Evolutionary conservation across 2,797 vertebrate species (phyloP), one percentile per base, ranked within the genome.

Genomic region (Anguilla obscura): DNA sequence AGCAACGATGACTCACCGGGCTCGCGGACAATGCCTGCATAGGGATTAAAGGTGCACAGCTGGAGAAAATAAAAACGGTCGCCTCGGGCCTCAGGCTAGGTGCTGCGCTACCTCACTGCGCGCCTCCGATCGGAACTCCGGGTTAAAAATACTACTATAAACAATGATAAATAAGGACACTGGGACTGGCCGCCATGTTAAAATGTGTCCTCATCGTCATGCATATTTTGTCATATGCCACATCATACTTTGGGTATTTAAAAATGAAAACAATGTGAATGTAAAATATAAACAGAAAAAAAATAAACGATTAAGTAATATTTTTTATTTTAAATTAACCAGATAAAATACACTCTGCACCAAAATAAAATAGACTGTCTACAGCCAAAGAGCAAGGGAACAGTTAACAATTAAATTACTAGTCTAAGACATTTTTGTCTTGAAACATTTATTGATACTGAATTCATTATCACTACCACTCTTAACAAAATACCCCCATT

Each of bases 331-430:
- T 95, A 95, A 96, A 97, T 97, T 97, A 98, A 97, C 96, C 98
- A 98, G 98, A 98, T 98, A 98, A 98, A 96, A 97, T 99, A 97
- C 98, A 96, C 96, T 97, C 95, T 95, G 96, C 96, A 96, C 94
- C 96, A 88, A 94, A 96, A 80, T 93, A 93, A 97, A 97, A 94
- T 94, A 94, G 92, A 94, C 88, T 92, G 95, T 91, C 91, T 94
- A 95, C 93, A 93, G 94, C 92, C 95, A 93, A 88, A 90, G 93
- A 94, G 89, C 90, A 93, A 90, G 85, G 16, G 30, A 27, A 27
- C 87, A 76, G 71, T 40, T 89, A 90, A 88, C 85, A 87, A 83
- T 89, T 83, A 86, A 45, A 76, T 54, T 66, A 60, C 74, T 63
- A 60, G 86, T 83, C 3, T 82, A 12, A 54, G 40, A 45, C 12